Evolutionary conservation across 2,113 vertebrate species (phyloP), one percentile per base, ranked within the genome.

Genomic region (Rana temporaria): DNA sequence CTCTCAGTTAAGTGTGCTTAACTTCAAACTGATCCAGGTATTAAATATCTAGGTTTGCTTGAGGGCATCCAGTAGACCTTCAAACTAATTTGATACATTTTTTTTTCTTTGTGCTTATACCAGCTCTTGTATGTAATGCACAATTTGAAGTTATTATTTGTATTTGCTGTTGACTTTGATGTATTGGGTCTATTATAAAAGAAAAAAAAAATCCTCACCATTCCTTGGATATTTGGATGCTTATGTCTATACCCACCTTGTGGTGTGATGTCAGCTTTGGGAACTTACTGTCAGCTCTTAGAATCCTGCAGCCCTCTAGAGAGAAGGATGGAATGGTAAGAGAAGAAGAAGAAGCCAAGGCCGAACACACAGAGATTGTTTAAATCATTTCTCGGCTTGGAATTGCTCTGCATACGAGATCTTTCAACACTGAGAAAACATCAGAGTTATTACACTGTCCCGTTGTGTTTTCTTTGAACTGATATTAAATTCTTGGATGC

Each of bases 91-190:
- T 32, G 15, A 75, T 56, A 15, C 6, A 9, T 42, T 59, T n/a
- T 53, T 22, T 22, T 0, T 19, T 8, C 53, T 73, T 56, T 60
- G 42, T 48, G 42, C 42, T 48, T 48, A 14, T 48, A 30, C 42
- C 70, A 72, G 79, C 69, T 74, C 52, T 64, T 68, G 81, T 75
- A 48, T 59, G 14, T 26, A 60, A 75, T 42, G 81, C 72, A 42
- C 81, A 42, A 75, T 68, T 66, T 68, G 53, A 63, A 38, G 63
- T 42, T 68, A 83, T 83, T 68, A 83, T 76, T 60, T 76, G 52
- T 74, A 20, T 52, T 76, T 26, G 63, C 62, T 82, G 42, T 67
- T 66, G 80, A 76, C 42, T 76, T 76, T 76, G 71, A 76, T 83
- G 63, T 55, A 83, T 75, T 68, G 57, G 65, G 52, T 75, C 63